Percentiles rank a stretch among this genome's conserved stretches.
Evolutionary conservation across 1,140 invertebrate genomes (phyloP).

Genomic region (Cephus cinctus): DNA sequence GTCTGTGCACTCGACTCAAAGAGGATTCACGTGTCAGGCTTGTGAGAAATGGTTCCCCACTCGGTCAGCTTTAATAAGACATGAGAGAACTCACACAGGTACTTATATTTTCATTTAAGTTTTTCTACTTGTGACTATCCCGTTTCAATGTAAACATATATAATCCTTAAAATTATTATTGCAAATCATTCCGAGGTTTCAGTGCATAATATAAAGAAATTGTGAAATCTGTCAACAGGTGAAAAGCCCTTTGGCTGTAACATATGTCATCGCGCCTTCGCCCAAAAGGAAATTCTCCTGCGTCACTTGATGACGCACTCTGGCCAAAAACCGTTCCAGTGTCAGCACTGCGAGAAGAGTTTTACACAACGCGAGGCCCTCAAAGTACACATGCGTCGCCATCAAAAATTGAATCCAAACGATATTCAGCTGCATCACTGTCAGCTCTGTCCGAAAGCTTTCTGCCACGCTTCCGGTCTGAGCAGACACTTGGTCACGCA

Average conservation of each 20-base stretch:
- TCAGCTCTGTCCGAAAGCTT: conserved; percentile 67
- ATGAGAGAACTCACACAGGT: conserved; percentile 74
- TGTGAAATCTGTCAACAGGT: no score
- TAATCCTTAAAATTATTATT: no score
- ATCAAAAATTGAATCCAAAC: conserved; percentile 59
- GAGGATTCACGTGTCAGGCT: conserved; percentile 63
- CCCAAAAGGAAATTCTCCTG: conserved; percentile 77
- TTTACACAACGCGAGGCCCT: conserved; percentile 71
- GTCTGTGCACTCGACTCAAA: conserved; percentile 62
- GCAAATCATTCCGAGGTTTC: no score
- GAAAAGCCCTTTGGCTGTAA: conserved; percentile 76
- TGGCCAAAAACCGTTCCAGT: conserved; percentile 79
- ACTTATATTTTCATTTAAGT: no score
- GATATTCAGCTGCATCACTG: conserved; percentile 66
- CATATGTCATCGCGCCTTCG: conserved; percentile 71
- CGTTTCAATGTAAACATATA: no score
- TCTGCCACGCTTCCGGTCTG: conserved; percentile 68
- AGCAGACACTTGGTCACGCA: conserved; percentile 72
- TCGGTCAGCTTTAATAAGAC: conserved; percentile 73
- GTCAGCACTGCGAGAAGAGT: conserved; percentile 71
- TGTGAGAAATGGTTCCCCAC: conserved; percentile 83
- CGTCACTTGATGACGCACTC: conserved; percentile 85
- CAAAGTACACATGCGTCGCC: conserved; percentile 62
- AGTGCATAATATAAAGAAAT: no score
- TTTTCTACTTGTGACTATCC: no score